Evolutionary conservation across 2,797 vertebrate genomes (phyloP), one percentile per base, ranked within the genome.

Genomic region (Enteromius treurensis): DNA sequence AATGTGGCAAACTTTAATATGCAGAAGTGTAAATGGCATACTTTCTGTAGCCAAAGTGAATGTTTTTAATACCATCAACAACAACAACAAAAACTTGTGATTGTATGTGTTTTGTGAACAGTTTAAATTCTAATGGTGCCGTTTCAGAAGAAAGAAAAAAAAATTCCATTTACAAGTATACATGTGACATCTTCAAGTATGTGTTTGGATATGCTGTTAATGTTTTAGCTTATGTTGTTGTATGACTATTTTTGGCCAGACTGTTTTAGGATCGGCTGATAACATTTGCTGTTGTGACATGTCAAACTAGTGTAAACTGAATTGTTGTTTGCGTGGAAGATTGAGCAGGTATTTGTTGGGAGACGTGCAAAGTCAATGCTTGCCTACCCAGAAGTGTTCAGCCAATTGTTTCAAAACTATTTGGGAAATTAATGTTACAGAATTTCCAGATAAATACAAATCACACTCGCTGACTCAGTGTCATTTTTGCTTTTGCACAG

Each of bases 281-380:
- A 53, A 29, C 17, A 45, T 60, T 71, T 42, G 11, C 53, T 80
- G 51, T 47, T 19, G 42, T 71, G 79, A 80, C 79, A 80, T 80
- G 79, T 62, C 51, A 80, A 80, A 80, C 79, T 80, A 19, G 68
- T 60, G 68, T 60, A n/a, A 60, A 71, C 78, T 80, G 51, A 51
- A 80, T 60, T 60, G 67, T 71, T 71, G 67, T 80, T 71, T 71
- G 53, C 23, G 11, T 80, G 79, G 23, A 80, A 80, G 6, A 71
- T 47, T 71, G 37, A 29, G 51, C 67, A 80, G 78, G 65, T 69
- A 58, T 70, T 67, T 70, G 67, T 45, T 58, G 58, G 1, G 3
- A 34, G 79, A 71, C 1, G 2, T 71, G 75, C 45, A 26, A 80
- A 80, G 53, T 80, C 68, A 45, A 47, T 2, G 4, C 19, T n/a